Conservation (phyloP, 2,797 vertebrate genomes). For the Alosa sapidissima region DNA sequence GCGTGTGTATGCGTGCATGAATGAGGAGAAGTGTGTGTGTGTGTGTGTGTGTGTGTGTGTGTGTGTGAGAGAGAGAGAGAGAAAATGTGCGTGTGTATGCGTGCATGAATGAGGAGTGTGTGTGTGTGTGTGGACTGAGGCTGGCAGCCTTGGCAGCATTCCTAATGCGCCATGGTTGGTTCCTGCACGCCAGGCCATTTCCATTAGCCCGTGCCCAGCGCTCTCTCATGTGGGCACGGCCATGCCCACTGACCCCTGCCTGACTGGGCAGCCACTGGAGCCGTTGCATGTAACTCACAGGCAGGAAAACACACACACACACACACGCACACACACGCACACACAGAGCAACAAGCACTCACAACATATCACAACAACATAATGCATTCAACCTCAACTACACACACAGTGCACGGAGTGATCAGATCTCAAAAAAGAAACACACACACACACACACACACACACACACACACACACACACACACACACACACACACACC, state of each 20-base stretch:
- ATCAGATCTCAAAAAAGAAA: background rate
- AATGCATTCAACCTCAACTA: background rate
- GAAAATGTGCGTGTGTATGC: background rate
- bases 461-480: conserved; percentile 31
- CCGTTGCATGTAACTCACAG: background rate
- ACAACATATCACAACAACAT: background rate
- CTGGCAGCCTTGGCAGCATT: conserved; percentile 23
- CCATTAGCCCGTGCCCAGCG: conserved; percentile 44
- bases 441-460: background rate
- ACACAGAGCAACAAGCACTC: background rate
- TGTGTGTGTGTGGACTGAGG: background rate
- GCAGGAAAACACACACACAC: background rate
- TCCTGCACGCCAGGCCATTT: conserved; percentile 41
- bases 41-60: background rate
- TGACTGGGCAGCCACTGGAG: conserved; percentile 24
- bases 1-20: background rate
- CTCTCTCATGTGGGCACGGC: background rate
- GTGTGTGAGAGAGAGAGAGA: background rate
- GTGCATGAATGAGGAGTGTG: background rate
- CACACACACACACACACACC: conserved; percentile 20
- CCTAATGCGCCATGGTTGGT: conserved; percentile 34
- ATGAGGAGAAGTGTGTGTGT: background rate
- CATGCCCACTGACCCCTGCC: background rate
- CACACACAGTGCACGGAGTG: background rate
- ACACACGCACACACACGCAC: background rate